Evolutionary conservation across 2,797 vertebrate species (phyloP).

Genomic region (Taeniopygia guttata): DNA sequence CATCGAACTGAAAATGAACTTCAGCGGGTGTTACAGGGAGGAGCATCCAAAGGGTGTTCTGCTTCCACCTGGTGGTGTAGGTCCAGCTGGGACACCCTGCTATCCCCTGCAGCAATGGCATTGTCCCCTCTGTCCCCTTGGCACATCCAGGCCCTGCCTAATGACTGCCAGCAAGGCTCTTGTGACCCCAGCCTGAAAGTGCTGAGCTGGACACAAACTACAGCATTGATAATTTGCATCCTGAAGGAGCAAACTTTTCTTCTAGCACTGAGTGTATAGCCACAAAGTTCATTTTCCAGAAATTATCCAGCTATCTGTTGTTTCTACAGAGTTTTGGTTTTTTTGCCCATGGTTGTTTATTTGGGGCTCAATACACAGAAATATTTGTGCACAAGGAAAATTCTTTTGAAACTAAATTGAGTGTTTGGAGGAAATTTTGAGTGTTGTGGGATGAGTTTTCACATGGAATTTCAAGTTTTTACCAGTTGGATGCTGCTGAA

Average conservation of each 20-base stretch:
- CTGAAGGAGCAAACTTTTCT: background rate
- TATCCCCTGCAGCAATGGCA: background rate
- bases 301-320: background rate
- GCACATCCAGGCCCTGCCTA: background rate
- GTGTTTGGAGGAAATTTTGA: background rate
- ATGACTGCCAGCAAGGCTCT: background rate
- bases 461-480: background rate
- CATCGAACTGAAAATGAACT: background rate
- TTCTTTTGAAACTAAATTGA: background rate
- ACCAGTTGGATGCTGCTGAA: background rate
- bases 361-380: background rate
- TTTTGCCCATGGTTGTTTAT: background rate
- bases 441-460: background rate
- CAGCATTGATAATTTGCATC: background rate
- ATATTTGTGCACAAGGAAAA: background rate
- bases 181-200: background rate
- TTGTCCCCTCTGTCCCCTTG: accelerated
- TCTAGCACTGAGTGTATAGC: background rate
- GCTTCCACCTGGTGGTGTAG: background rate
- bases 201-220: background rate
- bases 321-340: background rate
- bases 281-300: background rate
- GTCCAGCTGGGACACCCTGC: accelerated
- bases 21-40: accelerated
- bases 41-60: background rate